These are phyloP conservation scores for Dissostichus mawsoni DNA, from an alignment of 2,113 vertebrate genomes.

Conservation along the genomic window DNA sequence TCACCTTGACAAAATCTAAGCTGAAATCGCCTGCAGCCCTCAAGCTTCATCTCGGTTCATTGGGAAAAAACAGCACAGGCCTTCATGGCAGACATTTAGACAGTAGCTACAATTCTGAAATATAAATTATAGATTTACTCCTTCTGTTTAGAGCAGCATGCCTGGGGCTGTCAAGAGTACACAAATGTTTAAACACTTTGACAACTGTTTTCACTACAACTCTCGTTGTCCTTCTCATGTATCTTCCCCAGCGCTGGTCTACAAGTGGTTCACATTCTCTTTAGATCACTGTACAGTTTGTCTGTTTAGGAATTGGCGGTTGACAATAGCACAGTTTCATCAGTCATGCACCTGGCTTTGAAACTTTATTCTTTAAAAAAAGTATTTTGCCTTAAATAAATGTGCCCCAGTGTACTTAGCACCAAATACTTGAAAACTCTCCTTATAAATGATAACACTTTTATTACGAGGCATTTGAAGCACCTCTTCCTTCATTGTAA, in stretches of 20 bases:
- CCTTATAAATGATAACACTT: too few relatives aligned
- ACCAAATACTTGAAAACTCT: too few relatives aligned
- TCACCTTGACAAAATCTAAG: neutral
- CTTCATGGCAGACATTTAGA: conserved; percentile 3
- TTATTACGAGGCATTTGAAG: too few relatives aligned
- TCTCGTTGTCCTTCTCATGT: conserved; percentile 22
- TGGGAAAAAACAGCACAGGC: neutral
- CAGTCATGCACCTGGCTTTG: too few relatives aligned
- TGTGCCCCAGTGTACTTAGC: too few relatives aligned
- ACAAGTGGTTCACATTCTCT: conserved; percentile 20
- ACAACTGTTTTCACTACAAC: conserved; percentile 35
- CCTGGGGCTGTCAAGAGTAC: conserved; percentile 1
- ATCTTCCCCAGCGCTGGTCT: conserved; percentile 5
- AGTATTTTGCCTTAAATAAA: too few relatives aligned
- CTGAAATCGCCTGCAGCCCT: neutral
- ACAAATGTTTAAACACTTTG: conserved; percentile 19
- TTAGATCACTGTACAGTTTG: neutral
- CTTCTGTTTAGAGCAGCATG: neutral
- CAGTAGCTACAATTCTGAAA: conserved; percentile 13
- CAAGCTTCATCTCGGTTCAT: neutral
- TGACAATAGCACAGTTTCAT: too few relatives aligned
- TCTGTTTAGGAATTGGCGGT: neutral
- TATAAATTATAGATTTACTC: neutral
- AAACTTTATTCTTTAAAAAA: too few relatives aligned
- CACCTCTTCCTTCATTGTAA: neutral